These are phyloP conservation scores for Troilus luridus DNA, from an alignment of 2,888 invertebrate species.

Conservation along the genomic window DNA sequence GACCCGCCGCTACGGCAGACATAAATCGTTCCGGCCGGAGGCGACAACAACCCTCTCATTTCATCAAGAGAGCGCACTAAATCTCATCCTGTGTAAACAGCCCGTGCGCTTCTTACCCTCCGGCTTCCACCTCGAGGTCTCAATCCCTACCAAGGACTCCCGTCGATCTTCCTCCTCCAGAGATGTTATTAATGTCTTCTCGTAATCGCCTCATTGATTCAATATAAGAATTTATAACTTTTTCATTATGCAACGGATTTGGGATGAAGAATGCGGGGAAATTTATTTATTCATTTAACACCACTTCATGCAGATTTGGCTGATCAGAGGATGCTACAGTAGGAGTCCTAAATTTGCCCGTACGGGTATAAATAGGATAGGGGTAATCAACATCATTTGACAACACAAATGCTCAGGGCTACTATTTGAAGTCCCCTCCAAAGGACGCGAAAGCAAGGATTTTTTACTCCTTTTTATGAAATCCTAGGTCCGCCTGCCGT, in stretches of 20 bases:
- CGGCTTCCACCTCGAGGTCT: background rate
- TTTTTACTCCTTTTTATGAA: no score
- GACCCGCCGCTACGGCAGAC: background rate
- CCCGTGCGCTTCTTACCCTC: background rate
- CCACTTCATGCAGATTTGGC: no score
- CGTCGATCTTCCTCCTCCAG: background rate
- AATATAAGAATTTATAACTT: background rate
- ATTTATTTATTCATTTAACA: no score
- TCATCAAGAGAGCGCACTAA: conserved; percentile 23
- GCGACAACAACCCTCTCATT: conserved; percentile 21
- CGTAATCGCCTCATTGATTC: background rate
- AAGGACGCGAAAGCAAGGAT: no score
- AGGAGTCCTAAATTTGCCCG: no score
- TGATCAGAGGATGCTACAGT: no score
- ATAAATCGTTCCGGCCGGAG: background rate
- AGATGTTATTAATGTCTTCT: background rate
- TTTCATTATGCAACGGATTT: background rate
- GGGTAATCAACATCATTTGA: no score
- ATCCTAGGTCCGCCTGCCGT: no score
- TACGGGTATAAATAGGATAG: no score
- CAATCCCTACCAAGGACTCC: background rate
- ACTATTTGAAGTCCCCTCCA: no score
- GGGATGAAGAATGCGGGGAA: no score
- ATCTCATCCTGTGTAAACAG: conserved; percentile 22
- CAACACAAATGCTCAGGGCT: no score